Conservation (phyloP, 2,113 vertebrate species). For the Beaufortia kweichowensis region DNA sequence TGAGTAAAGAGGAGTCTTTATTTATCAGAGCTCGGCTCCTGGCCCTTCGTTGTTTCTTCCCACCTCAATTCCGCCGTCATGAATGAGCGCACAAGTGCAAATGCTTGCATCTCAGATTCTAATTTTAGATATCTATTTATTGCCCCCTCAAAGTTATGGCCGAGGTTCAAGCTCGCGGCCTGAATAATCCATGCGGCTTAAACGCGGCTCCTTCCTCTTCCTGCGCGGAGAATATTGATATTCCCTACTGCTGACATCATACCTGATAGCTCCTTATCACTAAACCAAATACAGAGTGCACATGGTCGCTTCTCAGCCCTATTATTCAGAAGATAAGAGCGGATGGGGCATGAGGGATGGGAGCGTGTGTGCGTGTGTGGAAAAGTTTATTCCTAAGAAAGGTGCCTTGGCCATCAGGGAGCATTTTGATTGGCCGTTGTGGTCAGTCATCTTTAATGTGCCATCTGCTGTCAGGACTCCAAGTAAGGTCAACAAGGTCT, state of each 20-base stretch:
- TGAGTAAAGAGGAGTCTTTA: slow-evolving; percentile 25
- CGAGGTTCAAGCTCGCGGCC: slow-evolving; percentile 37
- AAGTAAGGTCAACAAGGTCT: slow-evolving; percentile 33
- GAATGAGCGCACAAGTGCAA: slow-evolving; percentile 41
- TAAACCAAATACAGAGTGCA: slow-evolving; percentile 51
- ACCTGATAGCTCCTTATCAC: slow-evolving; percentile 62
- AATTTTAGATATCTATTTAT: slow-evolving; percentile 67
- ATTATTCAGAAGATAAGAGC: slow-evolving; percentile 58
- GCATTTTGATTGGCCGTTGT: slow-evolving; percentile 27
- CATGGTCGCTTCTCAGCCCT: slow-evolving; percentile 47
- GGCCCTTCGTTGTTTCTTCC: slow-evolving; percentile 2
- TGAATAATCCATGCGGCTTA: slow-evolving; percentile 61
- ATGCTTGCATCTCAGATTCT: slow-evolving; percentile 59
- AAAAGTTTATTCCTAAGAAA: neutral
- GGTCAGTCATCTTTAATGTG: slow-evolving; percentile 46
- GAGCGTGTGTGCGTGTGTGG: neutral
- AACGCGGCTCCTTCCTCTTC: slow-evolving; percentile 38
- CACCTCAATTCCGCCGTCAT: slow-evolving; percentile 33
- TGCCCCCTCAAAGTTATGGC: slow-evolving; percentile 53
- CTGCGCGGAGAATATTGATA: slow-evolving; percentile 55
- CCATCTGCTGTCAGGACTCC: slow-evolving; percentile 54
- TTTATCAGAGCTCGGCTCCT: slow-evolving; percentile 26
- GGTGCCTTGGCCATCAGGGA: slow-evolving; percentile 23
- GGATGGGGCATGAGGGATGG: slow-evolving; percentile 3
- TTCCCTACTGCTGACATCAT: slow-evolving; percentile 51